Base-by-base conservation (phyloP, 2,797 vertebrate species). In the Clarias pachynema region DNA sequence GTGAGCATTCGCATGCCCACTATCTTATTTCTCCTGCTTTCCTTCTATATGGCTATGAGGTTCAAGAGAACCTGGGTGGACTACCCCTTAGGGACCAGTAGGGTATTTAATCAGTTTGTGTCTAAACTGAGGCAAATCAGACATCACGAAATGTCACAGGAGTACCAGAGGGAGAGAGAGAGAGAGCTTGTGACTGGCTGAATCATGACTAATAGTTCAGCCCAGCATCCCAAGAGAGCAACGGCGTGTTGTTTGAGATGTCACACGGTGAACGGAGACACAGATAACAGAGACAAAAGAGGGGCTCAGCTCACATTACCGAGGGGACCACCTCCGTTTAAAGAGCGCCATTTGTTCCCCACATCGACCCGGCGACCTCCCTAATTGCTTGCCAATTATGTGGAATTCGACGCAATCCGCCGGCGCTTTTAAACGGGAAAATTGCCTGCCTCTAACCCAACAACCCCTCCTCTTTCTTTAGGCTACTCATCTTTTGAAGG, bases 371-470 rank as follows among this genome's bases (percentile, higher is more conserved):
- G 88, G 85, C 94, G 96, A 96, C 97, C 96, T 94, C 92, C 91
- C 94, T 96, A 97, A 97, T 95, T 96, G 96, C 95, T 90, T 95
- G 93, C 95, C 96, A 97, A 97, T 97, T 97, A 96, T 94, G 95
- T 95, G 89, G 91, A 95, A 95, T 95, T 94, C 93, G 91, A 92
- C 92, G 72, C 63, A 90, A 90, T 93, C 95, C 93, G 90, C 92
- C 90, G n/a, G 59, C 84, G 80, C 88, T 87, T 77, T 86, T 87
- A 87, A 90, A 87, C 86, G 72, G 84, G 84, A 89, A 90, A 90
- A 90, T 90, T 90, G 86, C 86, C 81, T 88, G 87, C 88, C 86
- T 82, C 69, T 75, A 80, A 69, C 82, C 20, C 49, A 75, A 26
- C 37, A n/a, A 53, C 78, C 29, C 83, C 69, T 81, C 82, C 62